Evolutionary conservation across 2,113 vertebrate species (phyloP), one percentile per base, ranked within the genome.

Genomic region (Engystomops pustulosus): DNA sequence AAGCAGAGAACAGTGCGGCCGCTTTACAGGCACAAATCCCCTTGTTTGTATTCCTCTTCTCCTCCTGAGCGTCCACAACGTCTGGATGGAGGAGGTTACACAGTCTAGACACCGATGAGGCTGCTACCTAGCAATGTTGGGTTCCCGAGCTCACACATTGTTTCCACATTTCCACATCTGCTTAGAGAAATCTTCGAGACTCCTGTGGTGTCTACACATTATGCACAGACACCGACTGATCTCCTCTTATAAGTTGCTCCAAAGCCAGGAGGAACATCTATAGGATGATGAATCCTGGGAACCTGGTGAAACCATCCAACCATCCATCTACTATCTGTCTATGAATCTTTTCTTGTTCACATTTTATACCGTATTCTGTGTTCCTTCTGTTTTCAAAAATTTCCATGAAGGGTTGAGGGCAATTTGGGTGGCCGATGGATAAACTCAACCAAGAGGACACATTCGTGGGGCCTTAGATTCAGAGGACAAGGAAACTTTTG

Each of bases 101-200:
- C 84, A 91, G 94, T 95, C 93, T 95, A 95, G 94, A 95, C 94
- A 49, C 89, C 88, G 92, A 94, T 94, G 93, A 94, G 91, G 91
- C 89, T 92, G 93, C 91, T 92, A 89, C 91, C 91, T 45, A 94
- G 93, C 89, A 92, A 94, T 94, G 93, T 88, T 44, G 90, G 90
- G 91, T 92, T 90, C 91, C 90, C 92, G 89, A 88, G 27, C 88
- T 89, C 86, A 89, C 89, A n/a, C n/a, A n/a, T n/a, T n/a, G n/a
- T n/a, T n/a, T 93, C 92, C 90, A 91, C 90, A 88, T 92, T 93
- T 93, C 92, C 93, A 91, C 86, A 6, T 85, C 92, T 92, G 92
- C 91, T 92, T 90, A 91, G 92, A 94, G 89, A 89, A 82, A 91
- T 89, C 90, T 93, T 92, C 90, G 87, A 87, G 89, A 88, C 87